Conservation (phyloP, 2,797 vertebrate species). For the Anguilla pacifica region DNA sequence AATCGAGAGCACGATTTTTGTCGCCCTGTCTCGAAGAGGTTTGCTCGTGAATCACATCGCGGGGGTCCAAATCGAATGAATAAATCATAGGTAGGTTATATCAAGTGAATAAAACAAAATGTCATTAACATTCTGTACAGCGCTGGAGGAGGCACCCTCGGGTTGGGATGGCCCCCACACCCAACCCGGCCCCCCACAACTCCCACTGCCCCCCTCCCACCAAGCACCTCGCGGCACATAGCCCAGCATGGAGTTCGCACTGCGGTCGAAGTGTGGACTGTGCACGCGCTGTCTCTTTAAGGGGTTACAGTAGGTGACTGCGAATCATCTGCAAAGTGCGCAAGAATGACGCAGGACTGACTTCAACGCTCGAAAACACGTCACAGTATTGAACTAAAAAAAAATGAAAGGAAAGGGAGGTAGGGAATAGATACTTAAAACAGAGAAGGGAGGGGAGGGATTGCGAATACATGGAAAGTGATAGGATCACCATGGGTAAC, state of each 20-base stretch:
- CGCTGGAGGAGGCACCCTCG: slow-evolving; percentile 1
- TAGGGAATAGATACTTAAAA: slow-evolving; percentile 25
- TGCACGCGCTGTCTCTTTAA: slow-evolving; percentile 60
- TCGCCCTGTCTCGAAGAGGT: not conserved
- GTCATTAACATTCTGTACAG: slow-evolving; percentile 21
- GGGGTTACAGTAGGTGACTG: slow-evolving; percentile 74
- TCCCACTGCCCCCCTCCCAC: slow-evolving; percentile 34
- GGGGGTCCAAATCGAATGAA: not conserved
- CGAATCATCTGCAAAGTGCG: slow-evolving; percentile 79
- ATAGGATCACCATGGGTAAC: not conserved
- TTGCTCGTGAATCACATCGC: not conserved
- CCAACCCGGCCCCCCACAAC: not conserved
- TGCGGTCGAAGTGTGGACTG: slow-evolving; percentile 50
- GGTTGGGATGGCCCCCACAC: slow-evolving; percentile 17
- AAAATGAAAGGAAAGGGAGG: slow-evolving; percentile 58
- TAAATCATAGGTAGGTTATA: not conserved
- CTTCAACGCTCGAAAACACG: slow-evolving; percentile 67
- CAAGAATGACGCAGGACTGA: slow-evolving; percentile 78
- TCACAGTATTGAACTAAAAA: slow-evolving; percentile 60
- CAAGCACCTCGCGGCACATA: slow-evolving; percentile 45
- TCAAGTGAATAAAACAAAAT: not conserved
- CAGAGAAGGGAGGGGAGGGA: not conserved
- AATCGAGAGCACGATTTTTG: not conserved
- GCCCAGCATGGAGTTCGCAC: slow-evolving; percentile 46
- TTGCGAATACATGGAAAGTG: not conserved